Evolutionary conservation across 2,888 invertebrate species (phyloP), one percentile per base, ranked within the genome.

Genomic region (Heliconius hortense): DNA sequence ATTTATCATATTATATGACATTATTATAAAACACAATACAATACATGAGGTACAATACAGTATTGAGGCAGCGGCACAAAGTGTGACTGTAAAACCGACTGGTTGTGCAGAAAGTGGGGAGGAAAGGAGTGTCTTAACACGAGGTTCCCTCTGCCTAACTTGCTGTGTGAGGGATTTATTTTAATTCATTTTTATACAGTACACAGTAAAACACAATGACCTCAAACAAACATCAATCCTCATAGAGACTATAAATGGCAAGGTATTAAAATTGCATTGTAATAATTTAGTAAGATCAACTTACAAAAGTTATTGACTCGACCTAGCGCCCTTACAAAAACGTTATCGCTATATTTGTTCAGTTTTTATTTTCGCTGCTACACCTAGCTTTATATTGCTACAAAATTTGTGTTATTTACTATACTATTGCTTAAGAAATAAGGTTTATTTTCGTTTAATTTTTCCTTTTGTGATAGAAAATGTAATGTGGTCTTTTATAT

Each of bases 301-400:
- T 90, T 87, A 82, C 82, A 86, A 82, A 82, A 83, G 86, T 86
- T 90, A 90, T 87, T 89, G 90, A 76, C 76, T 76, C 91, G 88
- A 91, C 92, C 92, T 92, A 91, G 87, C 92, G 92, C 92, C 92
- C 92, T 91, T 88, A 90, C 91, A 90, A 88, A 78, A 90, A 89
- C 89, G 89, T 93, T 93, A 93, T 93, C 92, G 85, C 82, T 87
- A 89, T 91, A 91, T 93, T 93, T 92, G 90, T 90, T 88, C 90
- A 90, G 89, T 92, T 93, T 93, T 93, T 93, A 93, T 93, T 93
- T 92, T 89, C 90, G 84, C 83, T 90, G 87, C 86, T 89, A 88
- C 87, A 88, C 87, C 88, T 89, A 88, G 84, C 83, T 88, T 87
- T 88, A 87, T 81, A 82, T 79, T 72, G 39, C 78, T n/a, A 26